These are phyloP conservation scores for Sericinus montela DNA, from an alignment of 2,888 invertebrate genomes.

Conservation along the genomic window DNA sequence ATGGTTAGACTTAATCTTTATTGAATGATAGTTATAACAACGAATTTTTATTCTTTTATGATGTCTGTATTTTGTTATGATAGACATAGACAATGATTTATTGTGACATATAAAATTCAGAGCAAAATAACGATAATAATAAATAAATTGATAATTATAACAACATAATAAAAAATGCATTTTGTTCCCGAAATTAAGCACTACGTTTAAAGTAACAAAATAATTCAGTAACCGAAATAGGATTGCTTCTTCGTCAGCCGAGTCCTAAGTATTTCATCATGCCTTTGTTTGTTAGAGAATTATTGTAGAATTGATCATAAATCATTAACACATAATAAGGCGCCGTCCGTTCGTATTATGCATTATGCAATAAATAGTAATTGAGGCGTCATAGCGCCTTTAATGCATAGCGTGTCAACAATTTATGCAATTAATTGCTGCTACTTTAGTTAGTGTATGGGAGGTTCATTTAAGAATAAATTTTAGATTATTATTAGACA, in stretches of 20 bases:
- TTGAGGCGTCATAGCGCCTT: conserved; percentile 26
- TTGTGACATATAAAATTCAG: too few relatives aligned
- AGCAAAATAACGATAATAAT: too few relatives aligned
- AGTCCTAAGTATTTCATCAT: conserved; percentile 9
- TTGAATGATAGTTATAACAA: too few relatives aligned
- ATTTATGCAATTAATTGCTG: conserved; percentile 14
- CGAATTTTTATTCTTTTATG: too few relatives aligned
- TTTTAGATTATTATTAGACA: not conserved
- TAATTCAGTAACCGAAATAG: not conserved
- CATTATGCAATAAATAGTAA: conserved; percentile 26
- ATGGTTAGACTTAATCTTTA: too few relatives aligned
- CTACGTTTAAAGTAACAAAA: not conserved
- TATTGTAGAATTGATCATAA: conserved; percentile 22
- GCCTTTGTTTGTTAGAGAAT: conserved; percentile 10
- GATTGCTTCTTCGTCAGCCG: not conserved
- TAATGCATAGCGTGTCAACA: conserved; percentile 17
- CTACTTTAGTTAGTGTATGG: not conserved
- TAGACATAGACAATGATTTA: too few relatives aligned
- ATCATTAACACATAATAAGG: conserved; percentile 31
- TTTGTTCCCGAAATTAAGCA: not conserved
- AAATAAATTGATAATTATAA: too few relatives aligned
- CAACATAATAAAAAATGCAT: too few relatives aligned
- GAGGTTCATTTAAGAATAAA: not conserved
- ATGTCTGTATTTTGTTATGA: too few relatives aligned
- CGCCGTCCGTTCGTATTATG: conserved; percentile 24